phyloP scores from a whole-genome alignment of 2,113 vertebrate species.

The Cichladusa arquata region DNA sequence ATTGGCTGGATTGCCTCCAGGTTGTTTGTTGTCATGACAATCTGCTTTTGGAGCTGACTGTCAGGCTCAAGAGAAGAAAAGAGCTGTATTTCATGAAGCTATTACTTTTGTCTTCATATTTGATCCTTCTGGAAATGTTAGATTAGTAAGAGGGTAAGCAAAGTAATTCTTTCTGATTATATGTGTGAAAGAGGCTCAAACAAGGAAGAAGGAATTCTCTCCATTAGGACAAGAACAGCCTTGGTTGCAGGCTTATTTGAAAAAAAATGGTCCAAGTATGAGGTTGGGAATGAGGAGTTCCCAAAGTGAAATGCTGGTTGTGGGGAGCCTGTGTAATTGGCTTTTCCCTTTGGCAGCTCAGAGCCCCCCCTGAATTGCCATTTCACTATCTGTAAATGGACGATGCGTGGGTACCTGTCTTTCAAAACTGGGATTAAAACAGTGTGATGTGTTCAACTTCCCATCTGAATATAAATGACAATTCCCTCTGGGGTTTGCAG shows the following conservation, averaged over 20 bases:
- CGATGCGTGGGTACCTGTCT: background rate
- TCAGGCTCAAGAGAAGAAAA: constrained; percentile 24
- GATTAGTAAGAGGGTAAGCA: background rate
- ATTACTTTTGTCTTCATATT: constrained; percentile 11
- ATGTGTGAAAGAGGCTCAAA: background rate
- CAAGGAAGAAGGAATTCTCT: background rate
- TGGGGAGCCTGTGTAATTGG: background rate
- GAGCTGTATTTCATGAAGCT: constrained; percentile 1
- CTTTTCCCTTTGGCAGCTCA: background rate
- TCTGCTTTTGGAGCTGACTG: constrained; percentile 38
- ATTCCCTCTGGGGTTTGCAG: background rate
- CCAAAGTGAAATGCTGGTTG: background rate
- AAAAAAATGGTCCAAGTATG: background rate
- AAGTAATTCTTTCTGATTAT: background rate
- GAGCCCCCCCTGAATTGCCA: background rate
- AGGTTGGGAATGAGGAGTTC: background rate
- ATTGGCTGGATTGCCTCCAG: constrained; percentile 52
- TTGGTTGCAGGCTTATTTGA: background rate
- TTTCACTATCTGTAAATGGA: background rate
- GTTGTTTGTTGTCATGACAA: constrained; percentile 63
- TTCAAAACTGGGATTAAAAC: background rate
- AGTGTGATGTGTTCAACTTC: background rate
- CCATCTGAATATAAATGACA: background rate
- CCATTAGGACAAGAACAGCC: background rate
- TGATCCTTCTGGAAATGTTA: constrained; percentile 4